These are phyloP conservation scores for Phylloscopus trochiloides DNA, from an alignment of 2,113 vertebrate species.

Conservation along the genomic window DNA sequence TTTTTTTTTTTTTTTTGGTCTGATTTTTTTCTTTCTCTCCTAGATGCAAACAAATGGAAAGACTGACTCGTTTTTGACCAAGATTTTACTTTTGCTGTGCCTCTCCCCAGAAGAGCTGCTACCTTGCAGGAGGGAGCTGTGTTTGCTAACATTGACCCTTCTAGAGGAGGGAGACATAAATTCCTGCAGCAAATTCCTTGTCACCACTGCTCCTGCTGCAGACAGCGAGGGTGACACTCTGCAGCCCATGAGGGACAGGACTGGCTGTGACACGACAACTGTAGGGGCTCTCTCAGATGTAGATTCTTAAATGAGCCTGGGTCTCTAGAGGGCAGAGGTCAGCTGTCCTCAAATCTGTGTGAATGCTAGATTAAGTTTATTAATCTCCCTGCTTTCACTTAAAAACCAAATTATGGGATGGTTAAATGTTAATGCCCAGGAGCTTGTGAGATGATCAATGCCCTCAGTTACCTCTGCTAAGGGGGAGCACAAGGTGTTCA, in stretches of 20 bases:
- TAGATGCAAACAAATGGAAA: background rate
- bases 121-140: background rate
- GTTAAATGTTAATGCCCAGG: background rate
- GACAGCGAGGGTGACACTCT: background rate
- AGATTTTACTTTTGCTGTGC: background rate
- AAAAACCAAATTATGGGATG: conserved; percentile 40
- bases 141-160: background rate
- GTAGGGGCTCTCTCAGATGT: background rate
- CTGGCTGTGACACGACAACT: background rate
- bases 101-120: background rate
- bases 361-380: conserved; percentile 58
- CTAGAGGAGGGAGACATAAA: background rate
- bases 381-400: conserved; percentile 56
- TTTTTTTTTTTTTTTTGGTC: rapidly evolving
- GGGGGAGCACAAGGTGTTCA: background rate
- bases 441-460: background rate
- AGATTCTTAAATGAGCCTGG: conserved; percentile 21
- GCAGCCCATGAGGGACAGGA: background rate
- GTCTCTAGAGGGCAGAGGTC: conserved; percentile 60
- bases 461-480: background rate
- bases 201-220: background rate
- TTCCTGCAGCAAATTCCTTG: background rate
- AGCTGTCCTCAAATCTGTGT: conserved; percentile 33
- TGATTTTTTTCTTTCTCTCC: background rate
- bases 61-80: background rate